Percentiles rank a stretch among this genome's conserved stretches.
Evolutionary conservation across 2,797 vertebrate genomes (phyloP).

Genomic region (Leptatherina wallacei): DNA sequence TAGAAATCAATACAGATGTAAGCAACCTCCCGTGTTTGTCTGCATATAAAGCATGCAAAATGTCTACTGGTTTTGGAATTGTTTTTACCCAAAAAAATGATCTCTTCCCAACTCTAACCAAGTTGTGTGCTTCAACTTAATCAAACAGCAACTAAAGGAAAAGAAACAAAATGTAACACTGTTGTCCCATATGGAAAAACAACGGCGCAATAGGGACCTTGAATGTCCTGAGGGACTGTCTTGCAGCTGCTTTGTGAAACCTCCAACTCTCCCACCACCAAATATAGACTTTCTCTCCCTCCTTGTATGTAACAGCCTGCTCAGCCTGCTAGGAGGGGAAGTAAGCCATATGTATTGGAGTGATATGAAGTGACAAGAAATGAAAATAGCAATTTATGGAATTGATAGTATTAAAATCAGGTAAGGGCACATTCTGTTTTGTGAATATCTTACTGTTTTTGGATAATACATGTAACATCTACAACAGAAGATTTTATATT

Average conservation of each 20-base stretch:
- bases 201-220: not conserved
- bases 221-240: not conserved
- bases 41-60: not conserved
- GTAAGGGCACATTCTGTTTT: not conserved
- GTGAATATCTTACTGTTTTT: not conserved
- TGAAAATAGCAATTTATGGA: not conserved
- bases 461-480: constrained; percentile 12
- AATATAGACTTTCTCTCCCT: not conserved
- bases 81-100: not conserved
- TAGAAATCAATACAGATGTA: not conserved
- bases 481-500: constrained; percentile 22
- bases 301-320: not conserved
- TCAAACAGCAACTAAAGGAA: not conserved
- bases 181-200: not conserved
- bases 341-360: not conserved
- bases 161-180: not conserved
- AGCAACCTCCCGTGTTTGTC: not conserved
- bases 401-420: not conserved
- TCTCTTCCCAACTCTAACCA: not conserved
- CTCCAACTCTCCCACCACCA: not conserved
- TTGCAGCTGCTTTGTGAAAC: not conserved
- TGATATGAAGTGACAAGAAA: not conserved
- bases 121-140: not conserved
- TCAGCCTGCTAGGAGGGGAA: not conserved
- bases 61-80: not conserved